Evolutionary conservation across 2,113 vertebrate species (phyloP).

Genomic region (Tetrao urogallus): DNA sequence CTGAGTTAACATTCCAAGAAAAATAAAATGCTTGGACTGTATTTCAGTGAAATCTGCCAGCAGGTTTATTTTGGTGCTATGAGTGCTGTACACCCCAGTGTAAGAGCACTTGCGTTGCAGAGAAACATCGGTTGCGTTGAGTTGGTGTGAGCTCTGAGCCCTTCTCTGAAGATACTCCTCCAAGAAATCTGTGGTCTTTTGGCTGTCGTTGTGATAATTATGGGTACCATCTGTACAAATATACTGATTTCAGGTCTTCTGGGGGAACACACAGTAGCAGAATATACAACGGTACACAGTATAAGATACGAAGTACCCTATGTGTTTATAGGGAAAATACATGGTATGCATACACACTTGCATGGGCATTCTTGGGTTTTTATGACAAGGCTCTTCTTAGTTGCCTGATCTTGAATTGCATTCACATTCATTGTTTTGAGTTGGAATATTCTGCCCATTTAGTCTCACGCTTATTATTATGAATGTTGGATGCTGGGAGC

Average conservation of each 20-base stretch:
- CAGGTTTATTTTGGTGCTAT: not conserved
- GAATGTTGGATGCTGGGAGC: not conserved
- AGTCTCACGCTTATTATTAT: not conserved
- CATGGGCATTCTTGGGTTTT: not conserved
- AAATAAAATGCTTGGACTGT: not conserved
- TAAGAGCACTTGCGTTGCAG: not conserved
- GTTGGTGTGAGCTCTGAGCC: not conserved
- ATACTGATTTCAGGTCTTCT: not conserved
- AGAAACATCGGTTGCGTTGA: not conserved
- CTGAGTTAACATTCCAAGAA: not conserved
- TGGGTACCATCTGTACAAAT: not conserved
- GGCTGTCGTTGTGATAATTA: not conserved
- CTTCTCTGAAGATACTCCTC: not conserved
- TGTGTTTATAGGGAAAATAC: not conserved
- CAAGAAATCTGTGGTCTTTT: not conserved
- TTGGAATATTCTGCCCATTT: not conserved
- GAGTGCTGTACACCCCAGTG: not conserved
- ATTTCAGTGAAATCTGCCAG: not conserved
- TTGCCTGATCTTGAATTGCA: not conserved
- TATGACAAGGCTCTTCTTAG: not conserved
- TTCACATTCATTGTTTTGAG: not conserved
- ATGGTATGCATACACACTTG: not conserved
- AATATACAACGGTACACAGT: not conserved
- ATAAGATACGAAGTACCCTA: not conserved
- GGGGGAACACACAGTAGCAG: not conserved